phyloP scores from a whole-genome alignment of 2,113 vertebrate genomes.

The Poeciliopsis retropinna region DNA sequence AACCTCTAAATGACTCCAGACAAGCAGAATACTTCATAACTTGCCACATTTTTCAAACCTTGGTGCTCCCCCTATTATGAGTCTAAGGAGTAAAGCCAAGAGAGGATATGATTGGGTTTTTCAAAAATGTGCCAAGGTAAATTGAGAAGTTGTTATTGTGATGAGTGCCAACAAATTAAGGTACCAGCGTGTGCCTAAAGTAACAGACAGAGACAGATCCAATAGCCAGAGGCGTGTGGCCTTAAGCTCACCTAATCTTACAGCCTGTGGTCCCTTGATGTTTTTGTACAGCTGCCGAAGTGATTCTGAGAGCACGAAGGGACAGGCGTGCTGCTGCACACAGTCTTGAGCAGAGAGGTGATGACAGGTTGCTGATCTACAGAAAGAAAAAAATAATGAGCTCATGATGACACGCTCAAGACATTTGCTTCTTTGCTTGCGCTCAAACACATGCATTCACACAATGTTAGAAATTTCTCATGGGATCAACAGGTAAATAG shows the following conservation, averaged over 20 bases:
- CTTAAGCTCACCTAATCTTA: conserved; percentile 68
- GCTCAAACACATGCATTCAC: conserved; percentile 18
- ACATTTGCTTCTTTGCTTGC: conserved; percentile 40
- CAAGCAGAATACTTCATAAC: conserved; percentile 33
- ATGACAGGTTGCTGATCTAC: conserved; percentile 73
- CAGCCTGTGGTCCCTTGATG: conserved; percentile 47
- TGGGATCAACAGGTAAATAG: conserved; percentile 53
- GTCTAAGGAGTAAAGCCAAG: neutral
- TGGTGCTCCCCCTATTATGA: conserved; percentile 8
- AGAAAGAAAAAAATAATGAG: conserved; percentile 76
- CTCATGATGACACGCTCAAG: conserved; percentile 70
- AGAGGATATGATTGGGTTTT: conserved; percentile 39
- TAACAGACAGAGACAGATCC: conserved; percentile 39
- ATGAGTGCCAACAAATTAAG: conserved; percentile 32
- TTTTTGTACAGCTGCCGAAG: conserved; percentile 26
- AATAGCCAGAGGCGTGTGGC: conserved; percentile 55
- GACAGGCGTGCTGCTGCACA: conserved; percentile 58
- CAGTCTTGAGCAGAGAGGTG: conserved; percentile 57
- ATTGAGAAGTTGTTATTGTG: conserved; percentile 20
- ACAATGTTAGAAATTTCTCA: conserved; percentile 61
- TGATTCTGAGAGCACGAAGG: conserved; percentile 49
- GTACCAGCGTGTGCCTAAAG: conserved; percentile 14
- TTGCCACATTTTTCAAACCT: conserved; percentile 37
- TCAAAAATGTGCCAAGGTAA: conserved; percentile 27
- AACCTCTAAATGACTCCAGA: conserved; percentile 29